These are phyloP conservation scores for Nerophis lumbriciformis DNA, from an alignment of 2,113 vertebrate species.

Conservation along the genomic window DNA sequence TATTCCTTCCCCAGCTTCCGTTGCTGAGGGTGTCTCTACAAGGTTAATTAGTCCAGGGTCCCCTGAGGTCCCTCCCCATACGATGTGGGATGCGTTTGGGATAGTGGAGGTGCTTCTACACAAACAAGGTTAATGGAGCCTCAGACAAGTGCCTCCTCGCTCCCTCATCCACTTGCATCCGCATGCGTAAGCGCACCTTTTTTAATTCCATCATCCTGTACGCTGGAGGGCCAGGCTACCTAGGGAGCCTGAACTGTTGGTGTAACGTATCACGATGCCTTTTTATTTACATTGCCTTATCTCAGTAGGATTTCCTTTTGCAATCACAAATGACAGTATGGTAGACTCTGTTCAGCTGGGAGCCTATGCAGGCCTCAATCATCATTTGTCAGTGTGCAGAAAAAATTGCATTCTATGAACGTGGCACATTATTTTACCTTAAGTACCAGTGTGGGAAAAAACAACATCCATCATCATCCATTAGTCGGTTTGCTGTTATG, in stretches of 20 bases:
- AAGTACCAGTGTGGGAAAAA: constrained; percentile 30
- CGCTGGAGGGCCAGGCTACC: constrained; percentile 29
- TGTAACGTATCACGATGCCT: constrained; percentile 38
- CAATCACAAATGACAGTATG: constrained; percentile 35
- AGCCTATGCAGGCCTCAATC: constrained; percentile 40
- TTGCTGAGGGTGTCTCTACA: constrained; percentile 70
- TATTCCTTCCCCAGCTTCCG: constrained; percentile 65
- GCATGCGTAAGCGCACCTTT: constrained; percentile 29
- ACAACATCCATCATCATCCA: constrained; percentile 48
- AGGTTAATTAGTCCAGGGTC: constrained; percentile 77
- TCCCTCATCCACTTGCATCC: constrained; percentile 34
- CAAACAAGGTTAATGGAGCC: constrained; percentile 74
- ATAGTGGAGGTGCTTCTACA: constrained; percentile 66
- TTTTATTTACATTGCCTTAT: constrained; percentile 52
- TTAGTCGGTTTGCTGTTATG: constrained; percentile 41
- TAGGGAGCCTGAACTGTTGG: constrained; percentile 38
- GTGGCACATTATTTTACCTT: constrained; percentile 44
- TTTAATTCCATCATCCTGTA: constrained; percentile 41
- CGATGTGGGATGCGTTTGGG: constrained; percentile 62
- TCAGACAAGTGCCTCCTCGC: constrained; percentile 45
- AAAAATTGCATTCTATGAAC: constrained; percentile 44
- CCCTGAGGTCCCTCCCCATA: constrained; percentile 57
- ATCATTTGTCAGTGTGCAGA: constrained; percentile 40
- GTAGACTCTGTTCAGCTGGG: constrained; percentile 48
- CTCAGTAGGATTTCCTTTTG: constrained; percentile 47